These are phyloP conservation scores for Habroteleia sp. DNA, from an alignment of 2,888 invertebrate species.

Conservation along the genomic window DNA sequence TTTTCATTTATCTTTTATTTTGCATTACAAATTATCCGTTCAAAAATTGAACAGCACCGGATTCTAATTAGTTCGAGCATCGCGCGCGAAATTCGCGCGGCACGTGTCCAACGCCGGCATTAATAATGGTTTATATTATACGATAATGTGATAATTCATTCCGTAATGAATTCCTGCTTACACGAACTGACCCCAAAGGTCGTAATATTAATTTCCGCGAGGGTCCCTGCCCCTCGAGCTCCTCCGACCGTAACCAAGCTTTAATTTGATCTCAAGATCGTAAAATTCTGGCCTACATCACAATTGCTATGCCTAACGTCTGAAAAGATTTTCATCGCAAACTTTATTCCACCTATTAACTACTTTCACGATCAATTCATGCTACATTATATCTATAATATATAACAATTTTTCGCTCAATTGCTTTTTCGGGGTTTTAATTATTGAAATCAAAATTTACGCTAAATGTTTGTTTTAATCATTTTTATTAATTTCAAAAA, in stretches of 20 bases:
- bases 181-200: conserved; percentile 61
- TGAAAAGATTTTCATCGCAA: conserved; percentile 54
- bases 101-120: conserved; percentile 52
- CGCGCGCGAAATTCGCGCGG: conserved; percentile 35
- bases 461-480: too few relatives aligned
- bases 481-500: too few relatives aligned
- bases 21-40: too few relatives aligned
- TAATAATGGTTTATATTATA: conserved; percentile 51
- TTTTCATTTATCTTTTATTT: too few relatives aligned
- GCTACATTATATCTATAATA: too few relatives aligned
- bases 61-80: conserved; percentile 47
- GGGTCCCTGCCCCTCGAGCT: conserved; percentile 49
- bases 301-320: conserved; percentile 47
- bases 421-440: too few relatives aligned
- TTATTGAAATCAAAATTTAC: too few relatives aligned
- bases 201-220: conserved; percentile 64
- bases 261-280: conserved; percentile 69
- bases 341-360: conserved; percentile 53
- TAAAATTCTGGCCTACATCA: conserved; percentile 65
- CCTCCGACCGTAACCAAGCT: conserved; percentile 66
- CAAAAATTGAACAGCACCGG: conserved; percentile 12
- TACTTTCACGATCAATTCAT: conserved; percentile 8
- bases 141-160: conserved; percentile 62
- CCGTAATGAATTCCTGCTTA: conserved; percentile 65
- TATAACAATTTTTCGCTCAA: too few relatives aligned